These are phyloP conservation scores for Clarias magur DNA, from an alignment of 2,113 vertebrate species.

Conservation along the genomic window DNA sequence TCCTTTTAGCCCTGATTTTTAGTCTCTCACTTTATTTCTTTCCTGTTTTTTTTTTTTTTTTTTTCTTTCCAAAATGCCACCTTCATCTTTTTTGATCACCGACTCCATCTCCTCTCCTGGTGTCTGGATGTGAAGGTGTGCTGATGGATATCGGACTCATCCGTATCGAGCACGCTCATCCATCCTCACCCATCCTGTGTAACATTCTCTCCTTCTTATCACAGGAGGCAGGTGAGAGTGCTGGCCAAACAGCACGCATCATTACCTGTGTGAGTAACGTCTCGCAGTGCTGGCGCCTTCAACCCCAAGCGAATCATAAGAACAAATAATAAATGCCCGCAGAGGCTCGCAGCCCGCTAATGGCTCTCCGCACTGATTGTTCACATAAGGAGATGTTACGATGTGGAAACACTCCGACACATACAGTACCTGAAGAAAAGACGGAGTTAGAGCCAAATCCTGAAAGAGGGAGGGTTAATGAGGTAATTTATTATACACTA, in stretches of 20 bases:
- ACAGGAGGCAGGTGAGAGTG: slow-evolving; percentile 51
- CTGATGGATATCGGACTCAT: slow-evolving; percentile 46
- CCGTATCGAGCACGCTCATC: slow-evolving; percentile 40
- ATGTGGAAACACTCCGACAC: slow-evolving; percentile 2
- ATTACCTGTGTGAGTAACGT: slow-evolving; percentile 62
- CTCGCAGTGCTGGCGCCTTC: slow-evolving; percentile 47
- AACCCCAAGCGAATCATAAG: slow-evolving; percentile 53
- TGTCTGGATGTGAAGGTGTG: slow-evolving; percentile 28
- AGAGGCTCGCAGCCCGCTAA: slow-evolving; percentile 3
- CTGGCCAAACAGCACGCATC: slow-evolving; percentile 57
- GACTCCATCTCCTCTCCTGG: neutral
- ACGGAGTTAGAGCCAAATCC: neutral
- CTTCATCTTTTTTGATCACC: slow-evolving; percentile 25
- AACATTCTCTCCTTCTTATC: slow-evolving; percentile 52
- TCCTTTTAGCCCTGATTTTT: neutral
- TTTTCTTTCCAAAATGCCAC: neutral
- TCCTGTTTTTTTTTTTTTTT: no score
- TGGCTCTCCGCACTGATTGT: neutral
- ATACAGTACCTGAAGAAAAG: neutral
- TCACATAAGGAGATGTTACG: slow-evolving; percentile 8
- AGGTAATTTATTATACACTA: neutral
- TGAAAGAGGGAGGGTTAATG: neutral
- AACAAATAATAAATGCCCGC: slow-evolving; percentile 54
- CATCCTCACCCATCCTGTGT: slow-evolving; percentile 45
- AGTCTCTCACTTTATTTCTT: neutral